Percentiles rank a stretch among this genome's conserved stretches.
These are phyloP conservation scores for Patella ulyssiponensis DNA, from an alignment of 2,888 invertebrate species.

Conservation along the genomic window DNA sequence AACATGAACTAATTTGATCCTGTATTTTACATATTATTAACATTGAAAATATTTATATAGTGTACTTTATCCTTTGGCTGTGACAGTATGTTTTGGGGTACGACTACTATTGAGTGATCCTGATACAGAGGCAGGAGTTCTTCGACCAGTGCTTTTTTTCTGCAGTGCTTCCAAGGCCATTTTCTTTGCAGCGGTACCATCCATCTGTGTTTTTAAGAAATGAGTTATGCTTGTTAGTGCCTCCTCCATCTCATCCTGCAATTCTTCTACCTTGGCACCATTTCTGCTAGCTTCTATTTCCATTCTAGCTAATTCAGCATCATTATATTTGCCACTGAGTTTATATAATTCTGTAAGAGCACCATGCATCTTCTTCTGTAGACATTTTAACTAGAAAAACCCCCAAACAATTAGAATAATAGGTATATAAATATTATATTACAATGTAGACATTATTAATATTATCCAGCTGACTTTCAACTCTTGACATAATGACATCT, in stretches of 20 bases:
- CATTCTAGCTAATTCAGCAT: constrained; percentile 60
- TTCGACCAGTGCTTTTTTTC: constrained; percentile 7
- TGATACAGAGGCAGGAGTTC: not conserved
- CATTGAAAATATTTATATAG: no score
- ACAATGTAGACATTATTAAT: no score
- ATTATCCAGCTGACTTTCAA: no score
- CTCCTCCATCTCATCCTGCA: constrained; percentile 61
- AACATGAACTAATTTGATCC: no score
- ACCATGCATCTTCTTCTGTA: constrained; percentile 65
- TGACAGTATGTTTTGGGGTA: not conserved
- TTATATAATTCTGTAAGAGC: constrained; percentile 67
- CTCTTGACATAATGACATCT: no score
- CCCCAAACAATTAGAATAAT: not conserved
- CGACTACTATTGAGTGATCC: not conserved
- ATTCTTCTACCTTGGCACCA: constrained; percentile 49
- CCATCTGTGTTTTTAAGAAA: constrained; percentile 63
- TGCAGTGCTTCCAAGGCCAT: constrained; percentile 48
- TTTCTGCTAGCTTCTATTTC: constrained; percentile 57
- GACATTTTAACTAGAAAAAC: constrained; percentile 56
- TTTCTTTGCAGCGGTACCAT: constrained; percentile 50
- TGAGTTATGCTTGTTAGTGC: constrained; percentile 62
- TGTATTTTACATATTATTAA: no score
- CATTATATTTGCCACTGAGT: constrained; percentile 64
- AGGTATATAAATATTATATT: no score
- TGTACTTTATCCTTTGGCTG: not conserved